Evolutionary conservation across 2,797 vertebrate species (phyloP), one percentile per base, ranked within the genome.

Genomic region (Eremophila alpestris): DNA sequence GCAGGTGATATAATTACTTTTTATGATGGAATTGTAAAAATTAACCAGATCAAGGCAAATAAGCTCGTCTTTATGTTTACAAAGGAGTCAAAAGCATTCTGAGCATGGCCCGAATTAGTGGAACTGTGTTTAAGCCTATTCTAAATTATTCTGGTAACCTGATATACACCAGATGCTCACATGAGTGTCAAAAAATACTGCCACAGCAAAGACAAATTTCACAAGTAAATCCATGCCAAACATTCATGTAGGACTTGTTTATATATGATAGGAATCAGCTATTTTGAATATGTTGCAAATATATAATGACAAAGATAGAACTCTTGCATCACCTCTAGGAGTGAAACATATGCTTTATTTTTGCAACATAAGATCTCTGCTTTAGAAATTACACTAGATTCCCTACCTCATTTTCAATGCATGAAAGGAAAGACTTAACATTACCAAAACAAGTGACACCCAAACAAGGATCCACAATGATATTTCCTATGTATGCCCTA

Each of bases 121-220:
- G 36, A 81, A 68, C 62, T 68, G 27, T 38, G 32, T 78, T 93
- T 89, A 81, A 87, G 55, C 29, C 34, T 65, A 40, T 52, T 51
- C 43, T 48, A 41, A 59, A 58, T 41, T 5, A 54, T 78, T 91
- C 49, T 65, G 41, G 32, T 89, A 86, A 93, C 36, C 30, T 73
- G 56, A 45, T 83, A 89, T 51, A 49, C 7, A 82, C 32, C 78
- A 95, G 83, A 60, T 95, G 87, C 40, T 91, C 83, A 85, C 65
- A 86, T 55, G 69, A 59, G 40, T 86, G 73, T 40, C 62, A 83
- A 54, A 93, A 89, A 92, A 91, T 43, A 65, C 34, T 94, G 69
- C 46, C 40, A 83, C 56, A 75, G 65, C 13, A 91, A 81, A 94
- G 83, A 87, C 13, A 89, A 91, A 89, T 93, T 86, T 93, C 73